Conservation (phyloP, 2,797 vertebrate genomes). For the Siniperca scherzeri region DNA sequence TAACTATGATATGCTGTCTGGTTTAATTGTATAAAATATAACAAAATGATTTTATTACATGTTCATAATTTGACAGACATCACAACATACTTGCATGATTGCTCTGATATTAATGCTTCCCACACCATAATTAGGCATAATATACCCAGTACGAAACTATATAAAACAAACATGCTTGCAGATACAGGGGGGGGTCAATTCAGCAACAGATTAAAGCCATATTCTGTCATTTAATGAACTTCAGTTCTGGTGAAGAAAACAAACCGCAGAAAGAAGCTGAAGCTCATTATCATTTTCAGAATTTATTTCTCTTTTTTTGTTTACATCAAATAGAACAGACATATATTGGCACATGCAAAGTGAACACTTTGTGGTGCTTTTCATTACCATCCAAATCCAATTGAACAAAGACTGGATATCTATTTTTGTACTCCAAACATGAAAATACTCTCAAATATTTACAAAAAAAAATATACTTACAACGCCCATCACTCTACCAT, state of each 20-base stretch:
- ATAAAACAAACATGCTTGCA: slow-evolving; percentile 85
- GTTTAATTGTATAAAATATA: slow-evolving; percentile 84
- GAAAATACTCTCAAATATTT: slow-evolving; percentile 87
- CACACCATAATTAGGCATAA: slow-evolving; percentile 77
- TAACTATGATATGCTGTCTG: slow-evolving; percentile 63
- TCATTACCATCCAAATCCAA: slow-evolving; percentile 82
- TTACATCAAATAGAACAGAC: slow-evolving; percentile 87
- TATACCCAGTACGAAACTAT: slow-evolving; percentile 77
- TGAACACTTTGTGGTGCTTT: slow-evolving; percentile 86
- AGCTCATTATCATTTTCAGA: slow-evolving; percentile 79
- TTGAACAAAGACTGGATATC: slow-evolving; percentile 81
- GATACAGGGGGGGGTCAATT: slow-evolving; percentile 62
- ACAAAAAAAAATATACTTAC: slow-evolving; percentile 84
- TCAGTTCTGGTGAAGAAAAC: slow-evolving; percentile 59
- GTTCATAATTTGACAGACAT: slow-evolving; percentile 82
- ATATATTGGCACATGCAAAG: slow-evolving; percentile 87
- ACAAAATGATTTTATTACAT: slow-evolving; percentile 85
- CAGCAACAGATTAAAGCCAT: slow-evolving; percentile 83
- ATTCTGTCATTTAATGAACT: slow-evolving; percentile 71
- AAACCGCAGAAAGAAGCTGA: slow-evolving; percentile 76
- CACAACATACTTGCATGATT: slow-evolving; percentile 84
- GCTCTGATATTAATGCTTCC: slow-evolving; percentile 74
- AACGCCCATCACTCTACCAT: slow-evolving; percentile 77
- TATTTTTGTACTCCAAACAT: slow-evolving; percentile 84
- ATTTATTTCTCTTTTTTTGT: slow-evolving; percentile 78